Evolutionary conservation across 2,113 vertebrate species (phyloP).

Genomic region (Herpetotheres cachinnans): DNA sequence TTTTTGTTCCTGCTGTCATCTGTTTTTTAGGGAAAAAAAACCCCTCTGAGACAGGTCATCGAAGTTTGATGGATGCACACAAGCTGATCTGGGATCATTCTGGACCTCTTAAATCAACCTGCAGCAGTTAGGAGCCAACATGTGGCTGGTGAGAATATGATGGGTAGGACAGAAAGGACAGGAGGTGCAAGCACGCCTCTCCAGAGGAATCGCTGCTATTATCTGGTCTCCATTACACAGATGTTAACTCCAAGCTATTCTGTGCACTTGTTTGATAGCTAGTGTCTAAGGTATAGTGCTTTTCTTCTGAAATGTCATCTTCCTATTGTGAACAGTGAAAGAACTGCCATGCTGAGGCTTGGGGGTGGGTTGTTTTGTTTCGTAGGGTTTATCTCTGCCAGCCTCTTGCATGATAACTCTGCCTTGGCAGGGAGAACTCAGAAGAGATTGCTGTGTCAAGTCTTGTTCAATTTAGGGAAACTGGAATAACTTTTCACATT

Average conservation of each 20-base stretch:
- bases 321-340: neutral
- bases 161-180: neutral
- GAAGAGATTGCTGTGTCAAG: slow-evolving; percentile 86
- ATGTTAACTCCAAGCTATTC: neutral
- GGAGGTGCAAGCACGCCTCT: neutral
- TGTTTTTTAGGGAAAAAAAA: neutral
- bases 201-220: neutral
- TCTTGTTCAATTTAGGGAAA: slow-evolving; percentile 84
- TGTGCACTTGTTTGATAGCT: neutral
- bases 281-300: neutral
- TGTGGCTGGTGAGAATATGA: neutral
- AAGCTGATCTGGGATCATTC: neutral
- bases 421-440: slow-evolving; percentile 88
- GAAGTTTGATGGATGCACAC: neutral
- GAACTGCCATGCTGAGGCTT: neutral
- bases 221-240: neutral
- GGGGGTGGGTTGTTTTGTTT: neutral
- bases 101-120: neutral
- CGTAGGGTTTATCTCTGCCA: neutral
- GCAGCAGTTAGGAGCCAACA: neutral
- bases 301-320: slow-evolving; percentile 57
- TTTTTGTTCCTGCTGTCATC: slow-evolving; percentile 10
- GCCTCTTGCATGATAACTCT: neutral
- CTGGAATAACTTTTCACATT: slow-evolving; percentile 77
- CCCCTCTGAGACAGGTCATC: neutral